Conservation (phyloP, 1,140 invertebrate species). For the Limonius californicus region DNA sequence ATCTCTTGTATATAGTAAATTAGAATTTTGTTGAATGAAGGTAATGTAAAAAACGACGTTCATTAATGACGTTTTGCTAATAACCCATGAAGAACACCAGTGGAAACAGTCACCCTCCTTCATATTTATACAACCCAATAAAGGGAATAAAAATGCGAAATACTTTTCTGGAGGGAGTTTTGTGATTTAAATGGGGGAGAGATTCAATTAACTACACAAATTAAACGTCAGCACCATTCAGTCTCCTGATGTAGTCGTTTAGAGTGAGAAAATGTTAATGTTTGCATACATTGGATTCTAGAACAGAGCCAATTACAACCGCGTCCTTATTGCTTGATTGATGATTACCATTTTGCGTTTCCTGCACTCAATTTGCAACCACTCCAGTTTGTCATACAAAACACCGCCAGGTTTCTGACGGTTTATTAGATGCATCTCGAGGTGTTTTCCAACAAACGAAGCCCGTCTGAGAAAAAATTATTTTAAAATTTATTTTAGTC, state of each 20-base stretch:
- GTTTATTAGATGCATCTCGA: not conserved
- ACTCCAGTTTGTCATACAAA: no score
- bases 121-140: slow-evolving; percentile 42
- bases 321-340: slow-evolving; percentile 1
- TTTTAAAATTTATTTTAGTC: no score
- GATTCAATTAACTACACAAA: slow-evolving; percentile 43
- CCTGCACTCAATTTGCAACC: not conserved
- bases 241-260: slow-evolving; percentile 31
- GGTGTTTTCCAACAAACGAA: not conserved
- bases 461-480: no score
- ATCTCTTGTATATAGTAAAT: no score
- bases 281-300: slow-evolving; percentile 19
- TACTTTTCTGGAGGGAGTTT: slow-evolving; percentile 35
- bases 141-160: slow-evolving; percentile 41
- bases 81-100: slow-evolving; percentile 34
- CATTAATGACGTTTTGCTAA: slow-evolving; percentile 26
- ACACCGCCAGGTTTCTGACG: not conserved
- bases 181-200: slow-evolving; percentile 38
- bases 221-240: slow-evolving; percentile 42
- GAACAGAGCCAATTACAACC: slow-evolving; percentile 2
- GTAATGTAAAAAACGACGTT: slow-evolving; percentile 17
- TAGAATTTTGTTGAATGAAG: no score
- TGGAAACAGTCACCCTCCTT: slow-evolving; percentile 31
- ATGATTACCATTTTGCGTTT: slow-evolving; percentile 9
- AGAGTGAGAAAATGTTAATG: slow-evolving; percentile 26